Base-by-base conservation (phyloP, 2,113 vertebrate species). In the Lucifuga dentata region DNA sequence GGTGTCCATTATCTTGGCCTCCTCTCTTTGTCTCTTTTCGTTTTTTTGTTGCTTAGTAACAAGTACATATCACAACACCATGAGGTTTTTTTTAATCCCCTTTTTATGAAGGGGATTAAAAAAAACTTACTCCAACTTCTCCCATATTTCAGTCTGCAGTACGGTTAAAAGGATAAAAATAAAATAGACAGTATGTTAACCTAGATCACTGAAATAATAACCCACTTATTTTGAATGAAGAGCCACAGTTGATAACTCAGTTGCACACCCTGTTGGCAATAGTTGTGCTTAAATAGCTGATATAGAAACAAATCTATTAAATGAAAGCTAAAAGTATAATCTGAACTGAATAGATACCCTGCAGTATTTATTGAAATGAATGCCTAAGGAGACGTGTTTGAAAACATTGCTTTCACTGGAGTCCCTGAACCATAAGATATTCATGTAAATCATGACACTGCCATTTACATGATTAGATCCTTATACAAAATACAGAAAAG, bases 201-300 rank as follows among this genome's bases (percentile, higher is more conserved):
- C 91, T 83, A 92, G 81, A 92, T 92, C 80, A 86, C 65, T 46
- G 79, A 84, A 86, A 88, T 78, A 78, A 85, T 83, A 85, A 83
- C 88, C 85, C 45, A 79, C 39, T 81, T 83, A 60, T 82, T 76
- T 70, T 46, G 41, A 49, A 56, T 76, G 41, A 70, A 55, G 61
- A 70, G 39, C 51, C 23, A 29, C 55, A 59, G 33, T 43, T 26
- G 43, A 24, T 33, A 38, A 55, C 74, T 73, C 80, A 75, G 33
- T 61, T 72, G 57, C 76, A 68, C 88, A 78, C 76, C 75, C 84
- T 86, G 68, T 87, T 83, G 76, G 66, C 20, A 17, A 40, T 41
- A 35, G n/a, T 19, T 2, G 3, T 10, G 16, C 40, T 50, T 41
- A 13, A 56, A 15, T 44, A 26, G 5, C 44, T 64, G 24, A n/a